A percentile compares a stretch with the other conserved stretches of the same genome.
Evolutionary conservation across 2,113 vertebrate genomes (phyloP).

Genomic region (Pachypanchax playfairii): DNA sequence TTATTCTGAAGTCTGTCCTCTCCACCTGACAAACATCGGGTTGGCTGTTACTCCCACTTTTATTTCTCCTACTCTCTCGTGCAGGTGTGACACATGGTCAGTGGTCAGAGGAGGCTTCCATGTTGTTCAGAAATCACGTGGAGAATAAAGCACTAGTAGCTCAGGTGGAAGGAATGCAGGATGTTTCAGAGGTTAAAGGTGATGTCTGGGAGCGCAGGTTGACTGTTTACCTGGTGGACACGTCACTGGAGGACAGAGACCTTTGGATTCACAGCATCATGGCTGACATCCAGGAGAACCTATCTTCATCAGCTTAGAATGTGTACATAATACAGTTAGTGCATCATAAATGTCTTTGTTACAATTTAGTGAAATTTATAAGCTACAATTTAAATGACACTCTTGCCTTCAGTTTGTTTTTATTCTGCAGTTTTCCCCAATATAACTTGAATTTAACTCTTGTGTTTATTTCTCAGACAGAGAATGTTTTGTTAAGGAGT

Average conservation of each 20-base stretch:
- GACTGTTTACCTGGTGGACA: slow-evolving; percentile 90
- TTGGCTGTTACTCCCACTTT: background rate
- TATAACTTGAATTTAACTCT: too few species aligned
- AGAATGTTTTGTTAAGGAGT: too few species aligned
- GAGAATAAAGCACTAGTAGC: slow-evolving; percentile 91
- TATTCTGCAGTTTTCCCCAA: too few species aligned
- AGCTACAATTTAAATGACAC: too few species aligned
- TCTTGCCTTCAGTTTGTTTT: too few species aligned
- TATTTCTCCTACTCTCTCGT: background rate
- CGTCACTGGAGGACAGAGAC: slow-evolving; percentile 82
- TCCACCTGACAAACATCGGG: background rate
- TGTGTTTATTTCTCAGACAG: too few species aligned
- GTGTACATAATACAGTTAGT: too few species aligned
- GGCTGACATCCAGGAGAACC: slow-evolving; percentile 78
- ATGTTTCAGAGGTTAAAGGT: slow-evolving; percentile 56
- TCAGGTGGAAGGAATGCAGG: slow-evolving; percentile 82
- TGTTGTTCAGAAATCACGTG: slow-evolving; percentile 93
- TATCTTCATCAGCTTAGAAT: slow-evolving; percentile 39
- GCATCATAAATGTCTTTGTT: too few species aligned
- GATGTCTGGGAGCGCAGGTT: slow-evolving; percentile 83
- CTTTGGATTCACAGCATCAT: slow-evolving; percentile 93
- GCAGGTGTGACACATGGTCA: slow-evolving; percentile 83
- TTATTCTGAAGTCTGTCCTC: too few species aligned
- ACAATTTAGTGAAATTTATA: too few species aligned
- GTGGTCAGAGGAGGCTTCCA: slow-evolving; percentile 92